Conservation (phyloP, 2,888 invertebrate genomes). For the Notodonta dromedarius region DNA sequence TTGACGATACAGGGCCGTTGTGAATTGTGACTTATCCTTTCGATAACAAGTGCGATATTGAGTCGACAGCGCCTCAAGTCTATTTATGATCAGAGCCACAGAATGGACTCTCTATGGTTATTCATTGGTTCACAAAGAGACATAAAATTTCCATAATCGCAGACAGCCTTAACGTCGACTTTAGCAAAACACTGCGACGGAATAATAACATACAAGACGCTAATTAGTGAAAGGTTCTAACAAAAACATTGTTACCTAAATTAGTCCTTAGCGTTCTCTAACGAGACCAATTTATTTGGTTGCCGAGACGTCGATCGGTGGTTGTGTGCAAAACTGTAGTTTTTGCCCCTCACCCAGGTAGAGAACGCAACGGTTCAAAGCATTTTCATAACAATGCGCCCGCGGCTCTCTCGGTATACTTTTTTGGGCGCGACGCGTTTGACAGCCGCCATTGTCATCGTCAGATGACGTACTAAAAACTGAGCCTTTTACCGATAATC, state of each 20-base stretch:
- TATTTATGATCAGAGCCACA: slow-evolving; percentile 50
- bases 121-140: slow-evolving; percentile 54
- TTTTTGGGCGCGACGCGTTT: slow-evolving; percentile 75
- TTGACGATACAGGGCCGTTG: slow-evolving; percentile 21
- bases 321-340: slow-evolving; percentile 76
- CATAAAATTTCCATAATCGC: slow-evolving; percentile 54
- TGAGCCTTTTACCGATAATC: slow-evolving; percentile 70
- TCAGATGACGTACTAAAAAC: slow-evolving; percentile 79
- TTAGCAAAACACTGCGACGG: slow-evolving; percentile 38
- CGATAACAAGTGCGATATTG: slow-evolving; percentile 36
- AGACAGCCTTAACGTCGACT: slow-evolving; percentile 42
- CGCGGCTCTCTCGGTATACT: slow-evolving; percentile 74
- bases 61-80: slow-evolving; percentile 36
- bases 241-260: slow-evolving; percentile 74
- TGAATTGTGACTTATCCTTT: slow-evolving; percentile 33
- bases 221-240: slow-evolving; percentile 48
- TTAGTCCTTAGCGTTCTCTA: slow-evolving; percentile 74
- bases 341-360: slow-evolving; percentile 77
- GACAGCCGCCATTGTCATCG: slow-evolving; percentile 82
- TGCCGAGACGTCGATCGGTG: slow-evolving; percentile 64
- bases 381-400: slow-evolving; percentile 83
- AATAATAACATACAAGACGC: slow-evolving; percentile 43
- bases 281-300: slow-evolving; percentile 75
- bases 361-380: slow-evolving; percentile 75
- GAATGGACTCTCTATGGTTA: slow-evolving; percentile 44